These are phyloP conservation scores for Meiosimyza platycephala DNA, from an alignment of 2,888 invertebrate genomes.

Conservation along the genomic window DNA sequence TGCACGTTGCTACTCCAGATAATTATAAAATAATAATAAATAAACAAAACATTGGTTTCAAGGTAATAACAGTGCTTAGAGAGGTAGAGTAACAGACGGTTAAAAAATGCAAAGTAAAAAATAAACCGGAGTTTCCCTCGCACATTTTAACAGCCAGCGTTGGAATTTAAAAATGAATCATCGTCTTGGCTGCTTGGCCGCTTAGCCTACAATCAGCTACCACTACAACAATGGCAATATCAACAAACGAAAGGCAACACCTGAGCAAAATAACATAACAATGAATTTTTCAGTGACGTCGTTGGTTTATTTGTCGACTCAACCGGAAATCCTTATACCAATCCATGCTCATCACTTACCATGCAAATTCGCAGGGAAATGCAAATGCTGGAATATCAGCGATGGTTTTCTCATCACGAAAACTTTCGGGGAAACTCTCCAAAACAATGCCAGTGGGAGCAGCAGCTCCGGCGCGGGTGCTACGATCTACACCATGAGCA, in stretches of 20 bases:
- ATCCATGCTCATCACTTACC: constrained; percentile 70
- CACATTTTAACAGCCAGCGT: too few relatives aligned
- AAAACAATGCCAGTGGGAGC: constrained; percentile 71
- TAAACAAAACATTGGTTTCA: too few relatives aligned
- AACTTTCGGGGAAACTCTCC: constrained; percentile 86
- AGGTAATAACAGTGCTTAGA: too few relatives aligned
- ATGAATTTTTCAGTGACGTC: not conserved
- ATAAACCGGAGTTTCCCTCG: too few relatives aligned
- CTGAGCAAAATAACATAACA: not conserved
- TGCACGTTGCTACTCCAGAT: too few relatives aligned
- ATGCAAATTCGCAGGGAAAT: constrained; percentile 84
- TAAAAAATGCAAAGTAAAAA: too few relatives aligned
- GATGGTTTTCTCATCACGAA: constrained; percentile 85
- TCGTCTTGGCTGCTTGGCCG: too few relatives aligned
- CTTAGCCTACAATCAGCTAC: too few relatives aligned
- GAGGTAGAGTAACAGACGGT: too few relatives aligned
- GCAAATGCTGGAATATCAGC: constrained; percentile 91
- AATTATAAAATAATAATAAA: too few relatives aligned
- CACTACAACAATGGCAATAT: too few relatives aligned
- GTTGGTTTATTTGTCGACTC: not conserved
- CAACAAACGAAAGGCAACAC: not conserved
- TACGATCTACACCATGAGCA: constrained; percentile 53
- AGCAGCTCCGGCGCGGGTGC: constrained; percentile 45
- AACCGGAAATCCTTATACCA: not conserved
- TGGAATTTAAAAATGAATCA: too few relatives aligned